Evolutionary conservation across 2,888 invertebrate genomes (phyloP), one percentile per base, ranked within the genome.

Genomic region (Didymodactylos carnosus): DNA sequence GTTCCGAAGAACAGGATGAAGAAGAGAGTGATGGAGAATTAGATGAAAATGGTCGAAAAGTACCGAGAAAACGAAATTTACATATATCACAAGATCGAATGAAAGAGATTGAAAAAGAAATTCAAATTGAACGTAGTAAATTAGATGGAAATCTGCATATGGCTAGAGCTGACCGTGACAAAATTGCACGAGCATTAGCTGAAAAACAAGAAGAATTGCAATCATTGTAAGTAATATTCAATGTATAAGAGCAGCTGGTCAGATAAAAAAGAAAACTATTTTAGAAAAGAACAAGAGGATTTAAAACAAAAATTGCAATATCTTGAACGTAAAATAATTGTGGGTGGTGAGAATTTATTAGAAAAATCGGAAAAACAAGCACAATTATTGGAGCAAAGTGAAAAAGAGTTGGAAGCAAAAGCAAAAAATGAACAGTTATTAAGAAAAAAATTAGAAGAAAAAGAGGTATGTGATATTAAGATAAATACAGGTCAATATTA

Each of bases 331-430:
- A 73, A 75, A 73, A 70, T 98, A 73, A 87, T 98, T 29, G 92
- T 97, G 0, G 98, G 98, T 0, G 98, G 98, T 0, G 97, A 95
- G 85, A 98, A 98, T 85, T 87, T 98, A 11, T 86, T 98, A 76
- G 97, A 97, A 82, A 95, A 95, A 82, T 94, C 94, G 0, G 92
- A 95, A 81, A 89, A 91, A 0, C 97, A 98, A 83, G 90, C 94
- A 74, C 87, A 88, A 75, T 86, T 97, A 73, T 86, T 98, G 72
- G 92, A 92, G 78, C 91, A 91, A 76, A 91, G 93, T 0, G 80
- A 83, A 76, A 79, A 80, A 49, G 72, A 72, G 51, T 51, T 75
- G 88, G 79, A 74, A 71, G 71, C 53, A 46, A 29, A 35, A 35
- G n/a, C 35, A 35, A 71, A 74, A 39, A 71, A 51, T 25, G 71